phyloP scores from a whole-genome alignment of 2,113 vertebrate genomes.

The Ginglymostoma cirratum region DNA sequence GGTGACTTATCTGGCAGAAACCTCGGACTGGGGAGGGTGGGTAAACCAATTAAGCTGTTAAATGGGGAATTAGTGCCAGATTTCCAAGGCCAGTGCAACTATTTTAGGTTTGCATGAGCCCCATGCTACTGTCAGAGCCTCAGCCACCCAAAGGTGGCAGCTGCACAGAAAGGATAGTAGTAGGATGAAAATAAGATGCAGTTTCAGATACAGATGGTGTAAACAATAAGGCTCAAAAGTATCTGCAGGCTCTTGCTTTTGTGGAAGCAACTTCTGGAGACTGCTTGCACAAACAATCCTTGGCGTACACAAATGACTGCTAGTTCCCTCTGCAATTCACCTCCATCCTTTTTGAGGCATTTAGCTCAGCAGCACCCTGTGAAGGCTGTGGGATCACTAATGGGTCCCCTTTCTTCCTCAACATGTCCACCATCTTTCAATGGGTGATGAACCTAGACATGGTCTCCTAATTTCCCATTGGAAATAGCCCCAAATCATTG shows the following conservation, averaged over 20 bases:
- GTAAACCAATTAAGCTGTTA: neutral
- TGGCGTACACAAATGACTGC: neutral
- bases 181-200: neutral
- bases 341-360: too few species aligned
- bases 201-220: neutral
- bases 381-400: neutral
- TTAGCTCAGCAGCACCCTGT: too few species aligned
- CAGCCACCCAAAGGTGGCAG: neutral
- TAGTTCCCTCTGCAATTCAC: neutral
- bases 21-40: too few species aligned
- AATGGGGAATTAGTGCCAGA: neutral
- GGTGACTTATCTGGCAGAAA: too few species aligned
- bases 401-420: neutral
- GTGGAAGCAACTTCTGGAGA: neutral
- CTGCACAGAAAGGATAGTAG: neutral
- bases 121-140: neutral
- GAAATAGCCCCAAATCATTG: too few species aligned
- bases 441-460: neutral
- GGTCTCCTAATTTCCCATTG: neutral
- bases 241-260: neutral
- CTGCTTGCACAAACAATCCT: neutral
- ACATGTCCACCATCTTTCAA: neutral
- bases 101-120: neutral
- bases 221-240: neutral
- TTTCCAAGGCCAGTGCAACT: neutral